phyloP scores from a whole-genome alignment of 2,797 vertebrate genomes.

The Aulostomus chinensis region DNA sequence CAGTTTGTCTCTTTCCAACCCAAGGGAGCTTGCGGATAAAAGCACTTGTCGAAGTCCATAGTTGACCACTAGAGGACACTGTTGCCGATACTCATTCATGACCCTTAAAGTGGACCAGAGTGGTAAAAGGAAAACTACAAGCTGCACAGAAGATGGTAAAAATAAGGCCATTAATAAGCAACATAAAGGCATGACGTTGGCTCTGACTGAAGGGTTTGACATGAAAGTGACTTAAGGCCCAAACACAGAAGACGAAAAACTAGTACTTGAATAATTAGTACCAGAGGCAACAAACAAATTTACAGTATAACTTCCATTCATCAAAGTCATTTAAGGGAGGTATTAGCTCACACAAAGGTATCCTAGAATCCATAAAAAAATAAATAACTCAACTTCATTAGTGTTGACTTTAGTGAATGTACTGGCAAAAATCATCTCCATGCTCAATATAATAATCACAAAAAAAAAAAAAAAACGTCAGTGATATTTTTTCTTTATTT shows the following conservation, averaged over 20 bases:
- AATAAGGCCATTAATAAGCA: conserved; percentile 63
- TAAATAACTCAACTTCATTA: conserved; percentile 54
- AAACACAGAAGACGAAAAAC: conserved; percentile 64
- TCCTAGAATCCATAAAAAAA: conserved; percentile 60
- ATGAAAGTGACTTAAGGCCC: conserved; percentile 66
- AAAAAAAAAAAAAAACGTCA: conserved; percentile 28
- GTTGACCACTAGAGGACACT: conserved; percentile 43
- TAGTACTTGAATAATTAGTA: conserved; percentile 58
- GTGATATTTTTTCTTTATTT: conserved; percentile 31
- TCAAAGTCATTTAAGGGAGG: conserved; percentile 61
- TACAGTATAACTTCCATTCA: conserved; percentile 61
- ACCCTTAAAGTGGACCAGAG: conserved; percentile 22
- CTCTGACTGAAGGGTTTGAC: conserved; percentile 44
- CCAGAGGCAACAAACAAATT: conserved; percentile 68
- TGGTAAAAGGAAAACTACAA: conserved; percentile 19
- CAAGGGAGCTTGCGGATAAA: conserved; percentile 25
- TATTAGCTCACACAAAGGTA: conserved; percentile 46
- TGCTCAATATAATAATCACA: too few relatives aligned
- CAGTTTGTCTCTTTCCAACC: background rate
- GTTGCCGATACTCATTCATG: conserved; percentile 33
- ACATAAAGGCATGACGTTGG: conserved; percentile 66
- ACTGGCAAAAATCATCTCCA: conserved; percentile 39
- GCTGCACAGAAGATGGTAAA: conserved; percentile 37
- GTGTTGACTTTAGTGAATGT: conserved; percentile 48
- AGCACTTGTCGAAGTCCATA: conserved; percentile 37